These are phyloP conservation scores for Onychostruthus taczanowskii DNA, from an alignment of 2,113 vertebrate genomes.

Conservation along the genomic window DNA sequence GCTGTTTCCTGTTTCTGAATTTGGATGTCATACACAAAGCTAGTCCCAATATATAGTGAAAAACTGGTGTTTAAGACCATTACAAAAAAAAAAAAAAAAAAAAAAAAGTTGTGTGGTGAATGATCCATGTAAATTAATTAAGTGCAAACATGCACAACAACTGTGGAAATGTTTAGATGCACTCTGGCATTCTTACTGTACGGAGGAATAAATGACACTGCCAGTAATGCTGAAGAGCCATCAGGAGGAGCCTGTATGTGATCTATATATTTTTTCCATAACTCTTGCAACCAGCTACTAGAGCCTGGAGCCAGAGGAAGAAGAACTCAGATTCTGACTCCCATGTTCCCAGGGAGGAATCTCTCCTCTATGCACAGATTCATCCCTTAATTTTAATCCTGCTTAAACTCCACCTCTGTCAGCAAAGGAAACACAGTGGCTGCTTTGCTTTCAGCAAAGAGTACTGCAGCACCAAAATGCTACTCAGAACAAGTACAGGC, in stretches of 20 bases:
- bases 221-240: constrained; percentile 15
- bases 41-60: background rate
- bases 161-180: constrained; percentile 7
- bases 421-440: background rate
- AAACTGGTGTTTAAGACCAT: background rate
- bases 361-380: background rate
- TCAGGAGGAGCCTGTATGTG: constrained; percentile 25
- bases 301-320: background rate
- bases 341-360: background rate
- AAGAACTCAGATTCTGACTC: background rate
- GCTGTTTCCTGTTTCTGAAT: constrained; percentile 34
- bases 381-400: background rate
- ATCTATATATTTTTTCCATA: constrained; percentile 1
- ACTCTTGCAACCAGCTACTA: constrained; percentile 28
- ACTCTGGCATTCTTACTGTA: background rate
- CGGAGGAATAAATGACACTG: background rate
- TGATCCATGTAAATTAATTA: constrained; percentile 2
- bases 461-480: background rate
- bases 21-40: constrained; percentile 3
- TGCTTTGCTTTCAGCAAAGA: background rate
- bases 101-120: background rate
- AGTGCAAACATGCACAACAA: background rate
- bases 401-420: background rate
- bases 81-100: background rate
- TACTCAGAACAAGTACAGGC: background rate